Base-by-base conservation (phyloP, 2,797 vertebrate species). In the Dendrocincla tyrannina region DNA sequence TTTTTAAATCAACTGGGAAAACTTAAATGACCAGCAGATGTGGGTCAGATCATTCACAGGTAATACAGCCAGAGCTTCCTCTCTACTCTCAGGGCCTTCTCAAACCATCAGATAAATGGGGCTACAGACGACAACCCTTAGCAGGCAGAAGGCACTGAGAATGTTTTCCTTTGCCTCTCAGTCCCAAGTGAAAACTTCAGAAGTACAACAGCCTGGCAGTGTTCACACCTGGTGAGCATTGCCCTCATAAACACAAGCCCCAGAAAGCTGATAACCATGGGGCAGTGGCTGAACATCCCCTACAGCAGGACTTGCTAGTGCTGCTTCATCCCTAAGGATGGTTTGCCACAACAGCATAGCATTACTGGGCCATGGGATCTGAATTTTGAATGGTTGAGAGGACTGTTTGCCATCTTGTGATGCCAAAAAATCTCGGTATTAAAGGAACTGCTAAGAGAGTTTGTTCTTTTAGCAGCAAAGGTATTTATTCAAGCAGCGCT, bases 201-300 rank as follows among this genome's bases (percentile, higher is more conserved):
- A 16, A 89, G 14, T 15, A 53, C 18, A 89, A 50, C 22, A 42
- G 17, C 22, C 25, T 76, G 53, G 17, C 74, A 88, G 25, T 3
- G 1, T 47, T 42, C 20, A 25, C 47, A 35, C 6, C 27, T 58
- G 47, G 12, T 56, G 23, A 56, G 13, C 2, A 0, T 24, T 58
- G 3, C 13, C 11, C 25, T 41, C 2, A 0, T 12, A 56, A 84
- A 49, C 4, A 22, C 3, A 1, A 18, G 19, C 16, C 80, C 19
- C 3, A 5, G 25, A 35, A 88, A 59, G 23, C 37, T 0, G 0
- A 50, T 6, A 69, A 39, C 17, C 30, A 2, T 1, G 6, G 30
- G 11, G 15, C 42, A 68, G 13, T 5, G 23, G 25, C 30, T 4
- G 4, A 75, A 35, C 1, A 1, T 4, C 30, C 47, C 19, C 50